phyloP scores from a whole-genome alignment of 2,113 vertebrate species.

The Carlito syrichta region DNA sequence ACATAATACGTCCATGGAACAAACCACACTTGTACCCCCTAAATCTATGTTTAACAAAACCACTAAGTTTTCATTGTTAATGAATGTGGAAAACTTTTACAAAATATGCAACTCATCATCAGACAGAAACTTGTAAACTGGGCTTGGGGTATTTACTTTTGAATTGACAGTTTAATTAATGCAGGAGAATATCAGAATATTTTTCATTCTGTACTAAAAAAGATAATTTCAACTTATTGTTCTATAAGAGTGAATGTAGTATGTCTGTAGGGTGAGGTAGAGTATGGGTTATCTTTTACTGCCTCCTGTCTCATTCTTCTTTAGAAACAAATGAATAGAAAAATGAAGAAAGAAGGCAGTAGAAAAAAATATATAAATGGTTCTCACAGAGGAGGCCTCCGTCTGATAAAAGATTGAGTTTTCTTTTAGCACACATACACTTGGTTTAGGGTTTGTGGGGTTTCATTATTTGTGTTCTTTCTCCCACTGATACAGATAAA shows the following conservation, averaged over 20 bases:
- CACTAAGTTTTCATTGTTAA: constrained; percentile 6
- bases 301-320: neutral
- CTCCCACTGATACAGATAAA: neutral
- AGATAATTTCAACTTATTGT: neutral
- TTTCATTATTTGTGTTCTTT: constrained; percentile 29
- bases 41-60: too few species aligned
- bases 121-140: neutral
- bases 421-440: neutral
- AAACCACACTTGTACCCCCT: too few species aligned
- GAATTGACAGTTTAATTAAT: neutral
- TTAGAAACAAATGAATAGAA: neutral
- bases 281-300: neutral
- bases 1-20: too few species aligned
- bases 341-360: neutral
- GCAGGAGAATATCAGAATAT: neutral
- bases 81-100: neutral
- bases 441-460: neutral
- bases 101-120: neutral
- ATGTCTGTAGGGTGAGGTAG: neutral
- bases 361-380: neutral
- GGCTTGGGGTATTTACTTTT: neutral
- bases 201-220: neutral
- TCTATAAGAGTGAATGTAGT: neutral
- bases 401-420: neutral
- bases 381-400: neutral